phyloP scores from a whole-genome alignment of 2,113 vertebrate genomes.

The Heterocephalus glaber region DNA sequence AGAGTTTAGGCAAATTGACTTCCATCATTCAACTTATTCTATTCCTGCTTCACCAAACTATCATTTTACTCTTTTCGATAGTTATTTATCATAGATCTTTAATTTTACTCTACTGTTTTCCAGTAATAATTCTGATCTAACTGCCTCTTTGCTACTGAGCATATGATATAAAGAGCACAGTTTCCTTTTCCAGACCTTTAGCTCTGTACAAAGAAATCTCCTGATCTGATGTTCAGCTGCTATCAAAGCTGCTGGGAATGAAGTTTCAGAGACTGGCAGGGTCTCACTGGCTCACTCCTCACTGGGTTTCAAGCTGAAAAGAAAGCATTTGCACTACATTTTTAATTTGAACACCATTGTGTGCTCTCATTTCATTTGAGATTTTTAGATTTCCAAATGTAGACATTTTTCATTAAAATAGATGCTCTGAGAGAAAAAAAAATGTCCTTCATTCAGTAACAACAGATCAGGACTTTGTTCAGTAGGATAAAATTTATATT shows the following conservation, averaged over 20 bases:
- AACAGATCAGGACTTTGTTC: not conserved
- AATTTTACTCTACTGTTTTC: not conserved
- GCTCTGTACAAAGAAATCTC: not conserved
- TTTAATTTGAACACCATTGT: not conserved
- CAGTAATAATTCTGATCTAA: not conserved
- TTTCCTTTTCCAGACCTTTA: not conserved
- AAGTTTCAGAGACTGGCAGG: not conserved
- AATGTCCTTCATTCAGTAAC: not conserved
- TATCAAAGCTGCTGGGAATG: not conserved
- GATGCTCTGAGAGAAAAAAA: constrained; percentile 44
- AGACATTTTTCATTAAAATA: constrained; percentile 77
- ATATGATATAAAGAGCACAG: not conserved
- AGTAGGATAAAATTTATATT: constrained; percentile 77
- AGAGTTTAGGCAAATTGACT: not conserved
- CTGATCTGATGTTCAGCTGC: not conserved
- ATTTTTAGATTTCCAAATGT: constrained; percentile 69
- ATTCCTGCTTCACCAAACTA: not conserved
- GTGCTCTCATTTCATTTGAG: constrained; percentile 48
- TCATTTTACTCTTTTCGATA: not conserved
- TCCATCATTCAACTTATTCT: not conserved
- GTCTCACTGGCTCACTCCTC: not conserved
- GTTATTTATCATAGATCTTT: not conserved
- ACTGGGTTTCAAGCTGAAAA: not conserved
- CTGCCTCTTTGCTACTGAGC: not conserved
- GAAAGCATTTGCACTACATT: not conserved